Evolutionary conservation across 1,140 invertebrate genomes (phyloP).

Genomic region (Atta texana): DNA sequence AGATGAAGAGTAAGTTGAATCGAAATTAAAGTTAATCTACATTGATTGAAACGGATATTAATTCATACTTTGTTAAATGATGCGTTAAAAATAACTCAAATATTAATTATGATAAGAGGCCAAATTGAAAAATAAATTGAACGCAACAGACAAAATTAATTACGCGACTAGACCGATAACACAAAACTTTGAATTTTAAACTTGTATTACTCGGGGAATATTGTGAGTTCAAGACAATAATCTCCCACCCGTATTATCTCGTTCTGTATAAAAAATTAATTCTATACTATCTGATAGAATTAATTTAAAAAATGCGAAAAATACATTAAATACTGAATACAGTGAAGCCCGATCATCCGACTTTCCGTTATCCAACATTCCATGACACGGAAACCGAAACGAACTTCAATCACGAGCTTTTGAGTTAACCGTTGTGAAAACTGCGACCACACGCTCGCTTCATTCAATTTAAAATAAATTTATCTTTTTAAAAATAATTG

Average conservation of each 20-base stretch:
- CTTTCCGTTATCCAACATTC: slow-evolving; percentile 8
- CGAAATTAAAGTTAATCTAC: no score
- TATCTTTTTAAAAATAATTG: slow-evolving; percentile 8
- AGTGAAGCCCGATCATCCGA: neutral
- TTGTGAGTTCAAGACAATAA: neutral
- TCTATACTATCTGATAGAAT: no score
- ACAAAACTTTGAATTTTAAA: neutral
- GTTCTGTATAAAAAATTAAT: neutral
- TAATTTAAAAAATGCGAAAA: neutral
- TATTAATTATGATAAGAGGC: neutral
- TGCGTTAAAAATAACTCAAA: neutral
- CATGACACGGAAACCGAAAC: neutral
- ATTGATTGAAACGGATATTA: no score
- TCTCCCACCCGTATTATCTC: neutral
- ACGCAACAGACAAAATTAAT: slow-evolving; percentile 5
- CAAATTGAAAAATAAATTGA: neutral
- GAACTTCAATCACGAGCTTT: slow-evolving; percentile 28
- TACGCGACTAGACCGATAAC: neutral
- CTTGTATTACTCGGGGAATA: neutral
- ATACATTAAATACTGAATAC: neutral
- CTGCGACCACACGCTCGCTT: neutral
- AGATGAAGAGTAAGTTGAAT: no score
- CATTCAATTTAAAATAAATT: slow-evolving; percentile 6
- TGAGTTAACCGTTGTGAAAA: slow-evolving; percentile 9
- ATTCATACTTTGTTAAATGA: neutral